Conservation (phyloP, 2,888 invertebrate species). For the Drosophila mayaguana region DNA sequence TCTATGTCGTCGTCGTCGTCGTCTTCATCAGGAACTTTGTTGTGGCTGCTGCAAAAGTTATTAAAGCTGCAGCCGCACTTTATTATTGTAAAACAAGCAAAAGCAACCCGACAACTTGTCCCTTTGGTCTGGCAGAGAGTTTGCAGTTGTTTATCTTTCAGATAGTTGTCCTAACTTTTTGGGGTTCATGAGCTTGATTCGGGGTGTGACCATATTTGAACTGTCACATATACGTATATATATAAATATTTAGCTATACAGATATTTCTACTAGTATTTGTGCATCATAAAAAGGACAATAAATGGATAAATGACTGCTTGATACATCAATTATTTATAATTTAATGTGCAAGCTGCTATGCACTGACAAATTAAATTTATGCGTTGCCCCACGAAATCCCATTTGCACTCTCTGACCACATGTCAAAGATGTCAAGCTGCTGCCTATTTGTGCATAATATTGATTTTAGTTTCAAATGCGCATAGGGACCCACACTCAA, state of each 20-base stretch:
- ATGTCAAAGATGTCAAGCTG: conserved; percentile 74
- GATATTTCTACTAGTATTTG: neutral
- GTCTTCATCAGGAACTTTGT: conserved; percentile 56
- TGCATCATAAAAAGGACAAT: conserved; percentile 11
- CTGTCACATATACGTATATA: conserved; percentile 4
- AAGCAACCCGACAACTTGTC: conserved; percentile 53
- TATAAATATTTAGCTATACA: neutral
- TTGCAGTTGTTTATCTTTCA: conserved; percentile 69
- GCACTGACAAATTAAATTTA: conserved; percentile 53
- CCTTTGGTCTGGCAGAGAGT: conserved; percentile 29
- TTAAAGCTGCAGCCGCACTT: conserved; percentile 75
- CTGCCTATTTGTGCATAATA: conserved; percentile 63
- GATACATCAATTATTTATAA: conserved; percentile 52
- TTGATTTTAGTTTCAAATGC: conserved; percentile 70
- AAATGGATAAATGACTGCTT: conserved; percentile 8
- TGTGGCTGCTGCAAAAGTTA: conserved; percentile 64
- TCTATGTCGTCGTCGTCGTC: conserved; percentile 35
- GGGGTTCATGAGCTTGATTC: conserved; percentile 33
- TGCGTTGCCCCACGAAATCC: conserved; percentile 25
- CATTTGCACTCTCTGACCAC: conserved; percentile 34
- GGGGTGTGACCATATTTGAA: conserved; percentile 19
- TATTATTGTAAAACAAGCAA: conserved; percentile 72
- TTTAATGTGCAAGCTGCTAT: conserved; percentile 30
- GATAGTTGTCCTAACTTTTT: conserved; percentile 58
- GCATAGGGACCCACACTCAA: conserved; percentile 32